Percentiles rank a stretch among this genome's conserved stretches.
Conservation (phyloP, 2,797 vertebrate genomes). For the Halcyon leucocephala region DNA sequence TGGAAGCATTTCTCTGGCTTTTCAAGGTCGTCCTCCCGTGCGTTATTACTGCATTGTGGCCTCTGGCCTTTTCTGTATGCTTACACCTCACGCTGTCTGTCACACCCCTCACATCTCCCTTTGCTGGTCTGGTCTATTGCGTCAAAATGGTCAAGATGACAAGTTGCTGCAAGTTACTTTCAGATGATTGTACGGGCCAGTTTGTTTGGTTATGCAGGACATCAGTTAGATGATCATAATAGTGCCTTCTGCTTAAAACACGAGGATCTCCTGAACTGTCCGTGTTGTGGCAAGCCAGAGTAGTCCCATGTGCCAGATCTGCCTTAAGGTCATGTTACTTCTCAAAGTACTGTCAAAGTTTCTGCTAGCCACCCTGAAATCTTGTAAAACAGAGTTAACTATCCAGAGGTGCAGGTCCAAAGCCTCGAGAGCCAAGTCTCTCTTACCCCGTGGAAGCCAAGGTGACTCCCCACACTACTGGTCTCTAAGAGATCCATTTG, state of each 20-base stretch:
- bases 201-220: background rate
- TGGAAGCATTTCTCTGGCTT: background rate
- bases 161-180: background rate
- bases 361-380: background rate
- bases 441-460: background rate
- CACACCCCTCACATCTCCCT: background rate
- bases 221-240: background rate
- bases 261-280: background rate
- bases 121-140: rapidly evolving
- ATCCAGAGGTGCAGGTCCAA: background rate
- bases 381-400: background rate
- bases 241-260: background rate
- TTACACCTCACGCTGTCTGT: background rate
- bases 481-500: background rate
- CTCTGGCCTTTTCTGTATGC: background rate
- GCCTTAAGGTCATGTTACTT: background rate
- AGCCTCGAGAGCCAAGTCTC: background rate
- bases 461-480: background rate
- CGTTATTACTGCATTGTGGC: background rate
- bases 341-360: background rate
- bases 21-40: background rate
- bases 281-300: background rate
- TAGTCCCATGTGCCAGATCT: background rate
- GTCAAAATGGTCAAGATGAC: background rate
- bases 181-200: background rate